Evolutionary conservation across 2,888 invertebrate species (phyloP).

Genomic region (Drosophila phalerata): DNA sequence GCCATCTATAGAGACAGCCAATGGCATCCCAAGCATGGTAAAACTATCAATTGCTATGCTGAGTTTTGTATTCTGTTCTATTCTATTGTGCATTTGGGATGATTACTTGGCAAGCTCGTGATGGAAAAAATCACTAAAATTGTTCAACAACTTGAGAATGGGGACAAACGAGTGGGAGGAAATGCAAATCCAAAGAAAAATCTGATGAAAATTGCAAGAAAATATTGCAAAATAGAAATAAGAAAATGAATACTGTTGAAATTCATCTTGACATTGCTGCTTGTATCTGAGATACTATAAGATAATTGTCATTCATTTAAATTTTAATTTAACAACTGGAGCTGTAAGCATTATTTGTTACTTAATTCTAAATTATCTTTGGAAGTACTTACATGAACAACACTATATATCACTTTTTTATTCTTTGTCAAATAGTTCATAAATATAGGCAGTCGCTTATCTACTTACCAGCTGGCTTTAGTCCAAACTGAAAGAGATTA

Average conservation of each 20-base stretch:
- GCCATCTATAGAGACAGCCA: slow-evolving; percentile 5
- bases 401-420: background rate
- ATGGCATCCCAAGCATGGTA: slow-evolving; percentile 39
- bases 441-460: slow-evolving; percentile 60
- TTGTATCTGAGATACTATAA: background rate
- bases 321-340: slow-evolving; percentile 9
- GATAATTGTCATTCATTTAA: background rate
- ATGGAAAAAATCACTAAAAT: slow-evolving; percentile 51
- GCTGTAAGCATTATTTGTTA: background rate
- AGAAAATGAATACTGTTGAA: background rate
- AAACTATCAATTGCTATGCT: slow-evolving; percentile 59
- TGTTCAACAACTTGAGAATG: slow-evolving; percentile 51
- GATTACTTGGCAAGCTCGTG: slow-evolving; percentile 53
- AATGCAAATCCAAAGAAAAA: slow-evolving; percentile 23
- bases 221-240: slow-evolving; percentile 34
- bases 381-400: background rate
- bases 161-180: slow-evolving; percentile 33
- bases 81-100: slow-evolving; percentile 69
- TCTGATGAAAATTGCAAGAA: slow-evolving; percentile 49
- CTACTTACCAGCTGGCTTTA: slow-evolving; percentile 78
- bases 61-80: slow-evolving; percentile 24
- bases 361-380: background rate
- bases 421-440: slow-evolving; percentile 58
- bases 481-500: slow-evolving; percentile 81
- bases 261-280: slow-evolving; percentile 11